Base-by-base conservation (phyloP, 2,888 invertebrate species). In the Leptopilina myrica region DNA sequence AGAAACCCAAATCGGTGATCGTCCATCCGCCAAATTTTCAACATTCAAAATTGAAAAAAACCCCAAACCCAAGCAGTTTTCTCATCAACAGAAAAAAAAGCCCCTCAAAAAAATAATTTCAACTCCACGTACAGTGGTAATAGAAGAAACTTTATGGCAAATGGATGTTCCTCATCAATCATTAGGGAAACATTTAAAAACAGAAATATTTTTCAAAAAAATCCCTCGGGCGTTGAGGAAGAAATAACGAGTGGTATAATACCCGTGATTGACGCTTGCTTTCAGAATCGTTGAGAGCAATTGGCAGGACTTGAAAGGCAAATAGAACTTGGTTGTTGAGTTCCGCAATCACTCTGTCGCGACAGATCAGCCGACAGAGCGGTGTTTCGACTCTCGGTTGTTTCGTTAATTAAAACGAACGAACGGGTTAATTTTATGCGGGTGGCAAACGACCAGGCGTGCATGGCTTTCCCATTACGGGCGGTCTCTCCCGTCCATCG, bases 361-460 rank as follows among this genome's bases (percentile, higher is more conserved):
- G 81, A 79, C 79, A 86, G 86, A 85, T 83, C 84, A 84, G 85
- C 86, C 82, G 83, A 83, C 85, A 83, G 83, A 81, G 82, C 87
- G 86, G 83, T 87, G 86, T 85, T 83, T 83, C 84, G 83, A 86
- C 85, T 84, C 87, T 84, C 87, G 88, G 87, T 43, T 90, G 90
- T 91, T 90, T 90, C 90, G 90, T 90, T 91, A 90, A 90, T 91
- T 91, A 90, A 91, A 91, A 89, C 88, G 88, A 89, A 88, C 87
- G 88, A 86, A 88, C 89, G 88, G 89, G 90, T 90, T 91, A 91
- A 91, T 90, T 90, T 91, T 90, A 91, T 91, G 90, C 90, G 90
- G 88, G 87, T 89, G 89, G 86, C 86, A 86, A 89, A 87, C 86
- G 87, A 83, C 85, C 82, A 85, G 84, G 86, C 87, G 86, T 90